Conservation (phyloP, 1,140 invertebrate genomes). For the Drosophila simulans region DNA sequence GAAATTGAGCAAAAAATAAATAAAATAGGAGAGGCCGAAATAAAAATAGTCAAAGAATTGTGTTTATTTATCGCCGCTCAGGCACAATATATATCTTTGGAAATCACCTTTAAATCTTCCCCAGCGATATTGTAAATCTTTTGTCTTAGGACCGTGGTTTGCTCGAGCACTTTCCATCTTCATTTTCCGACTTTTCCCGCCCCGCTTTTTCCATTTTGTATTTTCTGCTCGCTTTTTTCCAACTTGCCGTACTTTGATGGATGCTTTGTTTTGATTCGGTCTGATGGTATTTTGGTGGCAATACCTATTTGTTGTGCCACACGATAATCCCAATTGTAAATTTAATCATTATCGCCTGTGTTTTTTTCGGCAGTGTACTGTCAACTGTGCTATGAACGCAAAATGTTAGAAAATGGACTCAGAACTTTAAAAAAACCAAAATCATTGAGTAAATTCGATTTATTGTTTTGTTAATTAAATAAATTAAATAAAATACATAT, state of each 20-base stretch:
- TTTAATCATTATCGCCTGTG: constrained; percentile 36
- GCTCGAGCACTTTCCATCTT: constrained; percentile 44
- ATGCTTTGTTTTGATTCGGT: constrained; percentile 82
- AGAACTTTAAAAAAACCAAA: too few relatives aligned
- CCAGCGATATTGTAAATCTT: constrained; percentile 84
- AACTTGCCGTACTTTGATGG: constrained; percentile 53
- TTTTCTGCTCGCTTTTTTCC: constrained; percentile 41
- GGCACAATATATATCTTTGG: constrained; percentile 83
- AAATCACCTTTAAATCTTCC: constrained; percentile 83
- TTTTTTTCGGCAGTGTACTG: too few relatives aligned
- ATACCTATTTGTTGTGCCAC: constrained; percentile 31
- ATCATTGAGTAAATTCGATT: too few relatives aligned
- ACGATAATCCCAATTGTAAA: constrained; percentile 44
- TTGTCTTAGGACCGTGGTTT: constrained; percentile 73
- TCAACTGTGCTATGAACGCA: too few relatives aligned
- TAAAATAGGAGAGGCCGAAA: constrained; percentile 35
- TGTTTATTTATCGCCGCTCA: constrained; percentile 82
- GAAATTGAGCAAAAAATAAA: constrained; percentile 60
- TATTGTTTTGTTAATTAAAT: too few relatives aligned
- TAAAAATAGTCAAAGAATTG: constrained; percentile 64
- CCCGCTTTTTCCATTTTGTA: constrained; percentile 8
- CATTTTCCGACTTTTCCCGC: constrained; percentile 24
- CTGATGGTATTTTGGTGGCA: constrained; percentile 72
- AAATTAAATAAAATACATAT: too few relatives aligned
- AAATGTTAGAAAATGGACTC: too few relatives aligned